A percentile compares a stretch with the other conserved stretches of the same genome.
phyloP scores from a whole-genome alignment of 2,888 invertebrate genomes.

The Drosophila multiciliata region DNA sequence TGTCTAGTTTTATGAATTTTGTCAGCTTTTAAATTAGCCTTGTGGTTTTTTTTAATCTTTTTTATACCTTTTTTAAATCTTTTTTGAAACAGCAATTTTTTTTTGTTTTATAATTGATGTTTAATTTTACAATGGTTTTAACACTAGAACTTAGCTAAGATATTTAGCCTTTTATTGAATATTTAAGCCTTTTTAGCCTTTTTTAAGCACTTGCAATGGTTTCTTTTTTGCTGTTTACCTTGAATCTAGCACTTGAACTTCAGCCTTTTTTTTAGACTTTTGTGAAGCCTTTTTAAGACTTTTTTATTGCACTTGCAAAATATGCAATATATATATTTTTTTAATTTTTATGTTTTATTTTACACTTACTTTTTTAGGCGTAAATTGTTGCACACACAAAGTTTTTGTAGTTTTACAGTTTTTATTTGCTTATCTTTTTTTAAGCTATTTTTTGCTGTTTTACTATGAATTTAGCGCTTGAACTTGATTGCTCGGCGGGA shows the following conservation, averaged over 20 bases:
- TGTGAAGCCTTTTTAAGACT: background rate
- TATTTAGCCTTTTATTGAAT: background rate
- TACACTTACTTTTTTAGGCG: background rate
- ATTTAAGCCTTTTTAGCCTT: background rate
- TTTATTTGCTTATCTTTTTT: background rate
- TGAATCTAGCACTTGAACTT: background rate
- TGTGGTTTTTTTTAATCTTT: background rate
- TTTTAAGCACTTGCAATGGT: background rate
- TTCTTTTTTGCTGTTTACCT: background rate
- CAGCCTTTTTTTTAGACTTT: background rate
- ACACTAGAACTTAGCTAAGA: background rate
- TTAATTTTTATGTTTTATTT: background rate
- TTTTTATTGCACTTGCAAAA: conserved; percentile 1
- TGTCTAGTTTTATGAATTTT: background rate
- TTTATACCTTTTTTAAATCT: background rate
- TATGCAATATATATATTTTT: background rate
- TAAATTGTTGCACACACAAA: background rate
- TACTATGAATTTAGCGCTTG: background rate
- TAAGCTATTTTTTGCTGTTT: background rate
- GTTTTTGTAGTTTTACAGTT: background rate
- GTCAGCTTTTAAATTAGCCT: background rate
- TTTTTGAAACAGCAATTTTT: background rate
- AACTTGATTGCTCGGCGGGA: background rate
- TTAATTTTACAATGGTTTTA: background rate
- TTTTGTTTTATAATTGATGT: background rate